phyloP scores from a whole-genome alignment of 2,888 invertebrate species.

The Drosophila maculinotata region DNA sequence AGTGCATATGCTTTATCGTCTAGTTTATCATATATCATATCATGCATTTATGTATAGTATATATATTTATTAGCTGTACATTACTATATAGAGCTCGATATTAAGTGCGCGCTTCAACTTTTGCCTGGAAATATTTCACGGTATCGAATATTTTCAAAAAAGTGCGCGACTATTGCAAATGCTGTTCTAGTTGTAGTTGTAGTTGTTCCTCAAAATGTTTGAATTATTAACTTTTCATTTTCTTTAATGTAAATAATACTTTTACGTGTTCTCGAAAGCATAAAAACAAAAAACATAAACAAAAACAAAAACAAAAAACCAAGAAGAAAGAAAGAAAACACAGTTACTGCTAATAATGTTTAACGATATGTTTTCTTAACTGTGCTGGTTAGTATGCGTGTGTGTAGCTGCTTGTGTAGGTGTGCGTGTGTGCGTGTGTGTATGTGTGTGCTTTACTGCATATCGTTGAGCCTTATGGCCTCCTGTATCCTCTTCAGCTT shows the following conservation, averaged over 20 bases:
- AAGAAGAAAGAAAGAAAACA: slow-evolving; percentile 22
- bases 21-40: slow-evolving; percentile 48
- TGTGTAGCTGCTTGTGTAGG: slow-evolving; percentile 27
- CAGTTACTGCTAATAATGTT: slow-evolving; percentile 26
- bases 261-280: slow-evolving; percentile 50
- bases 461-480: slow-evolving; percentile 58
- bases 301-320: slow-evolving; percentile 36
- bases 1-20: slow-evolving; percentile 39
- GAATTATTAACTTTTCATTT: slow-evolving; percentile 6
- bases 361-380: slow-evolving; percentile 48
- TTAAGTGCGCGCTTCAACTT: slow-evolving; percentile 47
- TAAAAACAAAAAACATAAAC: slow-evolving; percentile 29
- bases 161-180: slow-evolving; percentile 47
- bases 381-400: slow-evolving; percentile 23
- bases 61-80: slow-evolving; percentile 68
- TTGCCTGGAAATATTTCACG: slow-evolving; percentile 52
- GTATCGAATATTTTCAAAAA: slow-evolving; percentile 49
- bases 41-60: slow-evolving; percentile 40
- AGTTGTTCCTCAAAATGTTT: slow-evolving; percentile 7
- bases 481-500: slow-evolving; percentile 68
- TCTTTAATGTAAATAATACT: slow-evolving; percentile 69
- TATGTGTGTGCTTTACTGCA: slow-evolving; percentile 49
- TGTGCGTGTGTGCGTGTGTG: slow-evolving; percentile 27
- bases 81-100: slow-evolving; percentile 55
- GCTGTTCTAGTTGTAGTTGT: slow-evolving; percentile 23